Base-by-base conservation (phyloP, 2,113 vertebrate species). In the Caranx ignobilis region DNA sequence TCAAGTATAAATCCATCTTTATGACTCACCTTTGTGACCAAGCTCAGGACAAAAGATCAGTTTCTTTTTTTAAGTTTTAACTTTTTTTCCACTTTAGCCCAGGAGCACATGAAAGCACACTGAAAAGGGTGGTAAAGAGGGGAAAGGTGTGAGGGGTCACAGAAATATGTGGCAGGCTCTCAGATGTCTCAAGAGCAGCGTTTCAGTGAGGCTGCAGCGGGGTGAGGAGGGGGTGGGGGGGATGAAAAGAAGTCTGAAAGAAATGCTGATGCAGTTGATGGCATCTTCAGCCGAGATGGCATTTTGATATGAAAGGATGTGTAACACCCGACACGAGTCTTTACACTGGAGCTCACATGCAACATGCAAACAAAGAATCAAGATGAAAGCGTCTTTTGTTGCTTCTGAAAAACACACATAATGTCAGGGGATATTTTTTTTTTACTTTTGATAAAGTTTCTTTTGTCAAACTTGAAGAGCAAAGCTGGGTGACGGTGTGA, bases 261-360 rank as follows among this genome's bases (percentile, higher is more conserved):
- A 67, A 31, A 54, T 3, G 11, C 19, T 43, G 61, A 85, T 62
- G 34, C 15, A 60, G 65, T 9, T 64, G 79, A 82, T 74, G 63
- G 7, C 66, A 64, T 86, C 65, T 86, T 59, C 41, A 16, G 70
- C 45, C 60, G 2, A 67, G 81, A 62, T 77, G 75, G 70, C 68
- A 81, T 79, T 86, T 82, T 41, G 81, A 75, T 71, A 35, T 64
- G 48, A 57, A 77, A 39, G 60, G 48, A 62, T 41, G 32, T n/a
- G 26, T 18, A 6, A 32, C n/a, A 69, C 11, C 43, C 26, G 71
- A 70, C 37, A 64, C 10, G 52, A 68, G 47, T 4, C 31, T 65
- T 60, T 41, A 50, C 57, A 72, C 47, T 16, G 4, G 7, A 32
- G 52, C 35, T 55, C 48, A 52, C 31, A 18, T 31, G 61, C 16